Conservation (phyloP, 1,140 invertebrate genomes). For the Anadara kagoshimensis region DNA sequence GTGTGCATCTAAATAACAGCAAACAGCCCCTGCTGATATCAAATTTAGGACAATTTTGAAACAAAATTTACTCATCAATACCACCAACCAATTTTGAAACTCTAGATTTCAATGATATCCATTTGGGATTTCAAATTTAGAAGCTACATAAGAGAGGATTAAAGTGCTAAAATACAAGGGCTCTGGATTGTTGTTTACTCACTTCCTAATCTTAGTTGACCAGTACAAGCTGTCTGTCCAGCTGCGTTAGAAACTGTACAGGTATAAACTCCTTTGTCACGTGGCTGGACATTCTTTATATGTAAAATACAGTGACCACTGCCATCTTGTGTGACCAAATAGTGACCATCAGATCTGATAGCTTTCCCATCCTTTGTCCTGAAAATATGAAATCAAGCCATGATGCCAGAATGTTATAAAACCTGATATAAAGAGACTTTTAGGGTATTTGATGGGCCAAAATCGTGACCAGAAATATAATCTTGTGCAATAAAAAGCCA, state of each 20-base stretch:
- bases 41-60: too few species aligned
- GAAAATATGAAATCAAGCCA: conserved; percentile 3
- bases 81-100: too few species aligned
- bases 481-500: too few species aligned
- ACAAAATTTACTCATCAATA: too few species aligned
- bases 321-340: conserved; percentile 55
- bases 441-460: too few species aligned
- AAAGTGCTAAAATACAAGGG: background rate
- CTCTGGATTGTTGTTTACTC: conserved; percentile 36
- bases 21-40: too few species aligned
- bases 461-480: too few species aligned
- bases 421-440: background rate
- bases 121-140: background rate
- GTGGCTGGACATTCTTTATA: conserved; percentile 78
- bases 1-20: too few species aligned
- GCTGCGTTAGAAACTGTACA: conserved; percentile 66
- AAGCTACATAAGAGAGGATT: background rate
- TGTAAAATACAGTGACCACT: conserved; percentile 77
- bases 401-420: background rate
- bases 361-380: conserved; percentile 62
- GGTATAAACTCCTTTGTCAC: conserved; percentile 81
- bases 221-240: conserved; percentile 63
- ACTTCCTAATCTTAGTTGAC: conserved; percentile 57
- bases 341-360: conserved; percentile 45
- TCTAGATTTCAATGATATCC: background rate